A percentile compares a stretch with the other conserved stretches of the same genome.
Conservation (phyloP, 35 echinoderm and acorn worm species). For the Hemicentrotus pulcherrimus region DNA sequence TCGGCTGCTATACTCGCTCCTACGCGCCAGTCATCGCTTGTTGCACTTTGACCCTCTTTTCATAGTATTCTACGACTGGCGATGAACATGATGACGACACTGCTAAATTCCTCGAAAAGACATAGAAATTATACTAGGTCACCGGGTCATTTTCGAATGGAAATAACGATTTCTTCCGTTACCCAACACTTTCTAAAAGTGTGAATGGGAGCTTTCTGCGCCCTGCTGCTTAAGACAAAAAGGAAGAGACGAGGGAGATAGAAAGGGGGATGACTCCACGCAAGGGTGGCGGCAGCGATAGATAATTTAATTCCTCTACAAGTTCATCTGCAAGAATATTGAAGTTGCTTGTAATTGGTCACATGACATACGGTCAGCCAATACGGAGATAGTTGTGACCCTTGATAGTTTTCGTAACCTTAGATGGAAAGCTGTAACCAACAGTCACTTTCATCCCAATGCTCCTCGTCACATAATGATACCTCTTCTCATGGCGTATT, state of each 20-base stretch:
- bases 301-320: slow-evolving; percentile 19
- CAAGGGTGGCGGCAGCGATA: neutral
- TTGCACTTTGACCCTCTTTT: slow-evolving; percentile 50
- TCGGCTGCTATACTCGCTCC: neutral
- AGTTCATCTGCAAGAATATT: slow-evolving; percentile 12
- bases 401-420: slow-evolving; percentile 33
- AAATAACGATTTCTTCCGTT: slow-evolving; percentile 33
- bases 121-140: slow-evolving; percentile 36
- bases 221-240: neutral
- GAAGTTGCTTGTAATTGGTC: slow-evolving; percentile 43
- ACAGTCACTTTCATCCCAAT: neutral
- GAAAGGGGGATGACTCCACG: neutral
- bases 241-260: neutral
- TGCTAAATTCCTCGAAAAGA: slow-evolving; percentile 25
- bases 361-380: slow-evolving; percentile 45
- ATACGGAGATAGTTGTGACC: slow-evolving; percentile 45
- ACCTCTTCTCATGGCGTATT: neutral
- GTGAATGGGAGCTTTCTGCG: slow-evolving; percentile 6
- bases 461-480: neutral
- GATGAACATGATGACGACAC: slow-evolving; percentile 31
- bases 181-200: slow-evolving; percentile 22
- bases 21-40: slow-evolving; percentile 30
- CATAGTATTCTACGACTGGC: neutral
- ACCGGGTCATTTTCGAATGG: slow-evolving; percentile 20
- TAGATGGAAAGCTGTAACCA: slow-evolving; percentile 22